These are phyloP conservation scores for Chironomus tentans DNA, from an alignment of 2,888 invertebrate species.

Conservation along the genomic window DNA sequence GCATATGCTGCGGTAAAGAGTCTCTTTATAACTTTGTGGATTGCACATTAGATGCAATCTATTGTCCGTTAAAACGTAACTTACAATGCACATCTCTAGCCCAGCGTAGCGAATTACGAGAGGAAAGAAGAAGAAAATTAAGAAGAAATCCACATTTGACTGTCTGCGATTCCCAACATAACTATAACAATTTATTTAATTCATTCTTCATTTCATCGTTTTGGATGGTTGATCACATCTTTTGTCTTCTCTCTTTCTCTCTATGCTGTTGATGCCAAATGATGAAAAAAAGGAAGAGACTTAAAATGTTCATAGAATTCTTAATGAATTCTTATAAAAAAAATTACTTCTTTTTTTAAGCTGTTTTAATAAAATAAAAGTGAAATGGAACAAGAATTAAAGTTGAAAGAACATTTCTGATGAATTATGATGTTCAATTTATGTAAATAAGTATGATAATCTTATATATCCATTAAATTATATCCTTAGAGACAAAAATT, in stretches of 20 bases:
- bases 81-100: background rate
- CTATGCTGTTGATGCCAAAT: background rate
- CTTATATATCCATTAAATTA: too few relatives aligned
- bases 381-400: too few relatives aligned
- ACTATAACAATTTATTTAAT: background rate
- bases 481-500: too few relatives aligned
- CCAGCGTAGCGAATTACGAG: background rate
- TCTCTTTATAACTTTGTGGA: background rate
- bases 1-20: background rate
- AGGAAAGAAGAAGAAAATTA: background rate
- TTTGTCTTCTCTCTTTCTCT: background rate
- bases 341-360: too few relatives aligned
- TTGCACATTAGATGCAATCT: background rate
- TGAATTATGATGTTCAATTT: too few relatives aligned
- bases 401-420: too few relatives aligned
- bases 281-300: background rate
- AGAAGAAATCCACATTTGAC: background rate
- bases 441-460: too few relatives aligned
- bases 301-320: background rate
- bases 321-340: background rate
- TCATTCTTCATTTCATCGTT: background rate
- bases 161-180: background rate
- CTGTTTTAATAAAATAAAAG: too few relatives aligned
- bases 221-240: conserved; percentile 16
- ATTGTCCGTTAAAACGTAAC: background rate